Percentiles rank a stretch among this genome's conserved stretches.
Evolutionary conservation across 1,140 invertebrate genomes (phyloP).

Genomic region (Pseudomyrmex flavicornis): DNA sequence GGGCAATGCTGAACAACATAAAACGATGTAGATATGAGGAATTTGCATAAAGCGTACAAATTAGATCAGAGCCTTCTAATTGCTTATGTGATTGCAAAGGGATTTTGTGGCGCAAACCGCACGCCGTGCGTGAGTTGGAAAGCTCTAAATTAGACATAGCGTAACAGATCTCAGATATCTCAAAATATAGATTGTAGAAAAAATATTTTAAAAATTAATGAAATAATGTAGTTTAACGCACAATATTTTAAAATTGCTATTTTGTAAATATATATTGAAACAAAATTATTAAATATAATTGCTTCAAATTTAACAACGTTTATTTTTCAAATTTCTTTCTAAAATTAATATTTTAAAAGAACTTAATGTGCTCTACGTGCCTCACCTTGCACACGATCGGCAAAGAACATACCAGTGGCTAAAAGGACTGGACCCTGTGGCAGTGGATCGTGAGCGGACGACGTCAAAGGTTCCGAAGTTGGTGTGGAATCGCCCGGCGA

Average conservation of each 20-base stretch:
- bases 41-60: not conserved
- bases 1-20: slow-evolving; percentile 86
- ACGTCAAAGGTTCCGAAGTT: slow-evolving; percentile 88
- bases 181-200: too few species aligned
- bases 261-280: too few species aligned
- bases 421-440: slow-evolving; percentile 87
- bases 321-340: not conserved
- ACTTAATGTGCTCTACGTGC: not conserved
- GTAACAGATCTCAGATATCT: too few species aligned
- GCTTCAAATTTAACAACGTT: not conserved
- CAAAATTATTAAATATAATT: not conserved
- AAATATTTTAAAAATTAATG: too few species aligned
- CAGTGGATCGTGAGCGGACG: slow-evolving; percentile 81
- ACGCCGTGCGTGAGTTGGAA: too few species aligned
- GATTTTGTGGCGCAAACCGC: too few species aligned
- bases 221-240: too few species aligned
- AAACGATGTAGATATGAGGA: slow-evolving; percentile 4
- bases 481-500: slow-evolving; percentile 93
- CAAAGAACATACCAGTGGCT: slow-evolving; percentile 85
- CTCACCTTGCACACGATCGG: not conserved
- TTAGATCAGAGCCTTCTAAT: too few species aligned
- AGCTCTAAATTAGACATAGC: too few species aligned
- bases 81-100: too few species aligned
- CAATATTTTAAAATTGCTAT: too few species aligned
- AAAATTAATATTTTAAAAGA: slow-evolving; percentile 4